Percentiles rank a stretch among this genome's conserved stretches.
These are phyloP conservation scores for Frankliniella intonsa DNA, from an alignment of 2,888 invertebrate species.

Conservation along the genomic window DNA sequence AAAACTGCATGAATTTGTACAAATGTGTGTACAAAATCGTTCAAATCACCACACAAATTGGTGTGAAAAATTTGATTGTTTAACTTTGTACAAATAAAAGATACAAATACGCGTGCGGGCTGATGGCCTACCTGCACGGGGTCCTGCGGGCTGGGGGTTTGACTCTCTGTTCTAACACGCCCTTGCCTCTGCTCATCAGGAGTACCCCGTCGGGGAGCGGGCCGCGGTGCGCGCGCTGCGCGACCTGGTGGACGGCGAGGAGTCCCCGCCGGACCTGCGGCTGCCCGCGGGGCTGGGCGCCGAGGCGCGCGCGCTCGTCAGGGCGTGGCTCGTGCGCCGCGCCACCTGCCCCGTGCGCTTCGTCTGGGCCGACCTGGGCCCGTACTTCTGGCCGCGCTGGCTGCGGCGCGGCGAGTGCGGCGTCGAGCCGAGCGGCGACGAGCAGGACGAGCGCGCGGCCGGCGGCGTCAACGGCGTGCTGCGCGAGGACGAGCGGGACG, in stretches of 20 bases:
- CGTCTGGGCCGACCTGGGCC: slow-evolving; percentile 50
- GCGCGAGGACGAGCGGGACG: slow-evolving; percentile 33
- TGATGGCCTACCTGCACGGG: too few relatives aligned
- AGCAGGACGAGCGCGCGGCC: slow-evolving; percentile 19
- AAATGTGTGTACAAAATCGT: too few relatives aligned
- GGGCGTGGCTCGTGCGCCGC: slow-evolving; percentile 40
- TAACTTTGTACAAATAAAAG: too few relatives aligned
- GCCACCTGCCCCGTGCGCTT: slow-evolving; percentile 48
- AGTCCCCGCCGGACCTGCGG: slow-evolving; percentile 35
- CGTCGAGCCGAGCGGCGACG: slow-evolving; percentile 35
- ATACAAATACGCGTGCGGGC: too few relatives aligned
- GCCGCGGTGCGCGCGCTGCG: slow-evolving; percentile 39
- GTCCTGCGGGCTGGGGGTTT: too few relatives aligned
- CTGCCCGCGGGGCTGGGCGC: slow-evolving; percentile 38
- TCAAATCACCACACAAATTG: too few relatives aligned
- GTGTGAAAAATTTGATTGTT: too few relatives aligned
- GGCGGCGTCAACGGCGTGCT: slow-evolving; percentile 28
- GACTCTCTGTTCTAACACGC: too few relatives aligned
- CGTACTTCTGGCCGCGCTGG: slow-evolving; percentile 53
- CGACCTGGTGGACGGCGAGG: slow-evolving; percentile 36
- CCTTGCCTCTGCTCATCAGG: slow-evolving; percentile 23
- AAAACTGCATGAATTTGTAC: too few relatives aligned
- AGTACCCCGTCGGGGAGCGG: slow-evolving; percentile 37
- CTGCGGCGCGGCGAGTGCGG: slow-evolving; percentile 46
- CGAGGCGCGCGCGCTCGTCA: slow-evolving; percentile 40